phyloP scores from a whole-genome alignment of 2,888 invertebrate genomes.

The Parelbella ahira region DNA sequence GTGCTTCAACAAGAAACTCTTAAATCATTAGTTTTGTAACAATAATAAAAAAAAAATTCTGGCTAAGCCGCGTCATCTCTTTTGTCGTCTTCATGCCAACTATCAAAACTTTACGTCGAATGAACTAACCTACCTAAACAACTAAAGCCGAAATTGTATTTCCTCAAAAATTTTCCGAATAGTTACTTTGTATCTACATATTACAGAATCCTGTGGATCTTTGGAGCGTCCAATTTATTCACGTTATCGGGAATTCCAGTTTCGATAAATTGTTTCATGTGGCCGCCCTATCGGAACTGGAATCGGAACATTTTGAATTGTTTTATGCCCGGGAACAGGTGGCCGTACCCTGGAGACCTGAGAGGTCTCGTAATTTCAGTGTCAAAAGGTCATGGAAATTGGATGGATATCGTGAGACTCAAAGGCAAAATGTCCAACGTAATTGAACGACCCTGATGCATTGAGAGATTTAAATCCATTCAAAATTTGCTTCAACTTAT shows the following conservation, averaged over 20 bases:
- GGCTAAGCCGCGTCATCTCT: too few relatives aligned
- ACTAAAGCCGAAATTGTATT: too few relatives aligned
- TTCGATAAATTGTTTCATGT: slow-evolving; percentile 37
- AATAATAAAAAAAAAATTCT: too few relatives aligned
- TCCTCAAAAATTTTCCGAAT: slow-evolving; percentile 32
- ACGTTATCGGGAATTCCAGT: slow-evolving; percentile 33
- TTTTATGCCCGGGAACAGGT: slow-evolving; percentile 26
- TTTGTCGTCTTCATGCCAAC: too few relatives aligned
- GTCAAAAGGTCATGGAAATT: slow-evolving; percentile 23
- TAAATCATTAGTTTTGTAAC: too few relatives aligned
- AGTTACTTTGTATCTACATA: slow-evolving; percentile 32
- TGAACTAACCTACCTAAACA: too few relatives aligned
- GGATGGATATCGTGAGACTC: slow-evolving; percentile 7
- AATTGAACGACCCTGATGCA: slow-evolving; percentile 2
- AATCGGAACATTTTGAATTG: slow-evolving; percentile 37
- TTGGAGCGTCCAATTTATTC: slow-evolving; percentile 34
- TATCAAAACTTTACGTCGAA: too few relatives aligned
- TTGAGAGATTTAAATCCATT: neutral
- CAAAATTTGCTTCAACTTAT: too few relatives aligned
- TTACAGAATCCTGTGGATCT: slow-evolving; percentile 27
- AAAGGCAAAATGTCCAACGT: slow-evolving; percentile 5
- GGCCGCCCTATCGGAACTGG: slow-evolving; percentile 35
- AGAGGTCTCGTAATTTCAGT: slow-evolving; percentile 15
- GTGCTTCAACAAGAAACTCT: too few relatives aligned
- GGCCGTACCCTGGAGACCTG: slow-evolving; percentile 17